phyloP scores from a whole-genome alignment of 1,140 invertebrate species.

The Drosophila chauvacae region DNA sequence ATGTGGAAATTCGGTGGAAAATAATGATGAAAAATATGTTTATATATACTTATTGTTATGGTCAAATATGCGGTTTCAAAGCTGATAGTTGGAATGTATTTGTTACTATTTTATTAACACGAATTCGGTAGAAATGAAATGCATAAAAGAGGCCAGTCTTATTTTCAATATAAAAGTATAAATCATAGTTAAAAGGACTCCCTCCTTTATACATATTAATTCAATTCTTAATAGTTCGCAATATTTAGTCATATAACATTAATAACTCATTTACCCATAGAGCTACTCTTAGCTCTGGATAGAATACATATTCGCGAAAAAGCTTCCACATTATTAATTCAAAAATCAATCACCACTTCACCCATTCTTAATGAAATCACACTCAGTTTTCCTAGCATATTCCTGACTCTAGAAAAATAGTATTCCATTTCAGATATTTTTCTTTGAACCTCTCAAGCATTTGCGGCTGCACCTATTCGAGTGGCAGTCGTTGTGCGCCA shows the following conservation, averaged over 20 bases:
- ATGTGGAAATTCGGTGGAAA: neutral
- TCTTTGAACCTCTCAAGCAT: neutral
- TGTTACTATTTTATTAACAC: neutral
- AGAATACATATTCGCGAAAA: neutral
- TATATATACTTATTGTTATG: neutral
- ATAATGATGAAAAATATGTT: neutral
- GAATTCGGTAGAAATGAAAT: neutral
- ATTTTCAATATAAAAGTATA: no score
- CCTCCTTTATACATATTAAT: neutral
- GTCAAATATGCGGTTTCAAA: neutral
- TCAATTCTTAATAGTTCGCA: neutral
- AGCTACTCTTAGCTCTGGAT: neutral
- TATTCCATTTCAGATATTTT: neutral
- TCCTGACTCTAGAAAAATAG: no score
- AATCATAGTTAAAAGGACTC: neutral
- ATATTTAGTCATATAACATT: neutral
- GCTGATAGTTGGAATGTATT: neutral
- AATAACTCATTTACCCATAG: neutral
- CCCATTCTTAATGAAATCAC: neutral
- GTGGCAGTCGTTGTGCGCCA: conserved; percentile 20
- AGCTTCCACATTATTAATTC: no score
- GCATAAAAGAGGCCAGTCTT: neutral
- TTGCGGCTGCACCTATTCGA: conserved; percentile 19
- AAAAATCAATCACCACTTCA: neutral
- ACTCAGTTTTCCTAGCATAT: neutral